A percentile compares a stretch with the other conserved stretches of the same genome.
phyloP scores from a whole-genome alignment of 2,888 invertebrate genomes.

The Brachylomia viminalis region DNA sequence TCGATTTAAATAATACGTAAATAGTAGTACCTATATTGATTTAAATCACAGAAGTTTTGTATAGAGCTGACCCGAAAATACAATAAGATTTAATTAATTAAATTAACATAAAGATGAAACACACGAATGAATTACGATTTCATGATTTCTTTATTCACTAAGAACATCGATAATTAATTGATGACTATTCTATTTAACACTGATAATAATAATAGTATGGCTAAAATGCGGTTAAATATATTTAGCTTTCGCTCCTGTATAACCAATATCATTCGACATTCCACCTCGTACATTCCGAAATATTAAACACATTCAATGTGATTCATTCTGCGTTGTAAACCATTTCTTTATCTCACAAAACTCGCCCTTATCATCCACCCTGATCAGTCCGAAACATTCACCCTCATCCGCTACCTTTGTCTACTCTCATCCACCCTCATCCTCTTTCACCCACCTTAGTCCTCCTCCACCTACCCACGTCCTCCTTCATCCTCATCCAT shows the following conservation, averaged over 20 bases:
- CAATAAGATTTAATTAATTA: neutral
- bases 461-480: neutral
- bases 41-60: slow-evolving; percentile 18
- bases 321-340: neutral
- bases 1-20: slow-evolving; percentile 17
- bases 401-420: neutral
- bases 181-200: slow-evolving; percentile 35
- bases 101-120: neutral
- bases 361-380: slow-evolving; percentile 12
- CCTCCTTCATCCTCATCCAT: neutral
- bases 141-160: slow-evolving; percentile 30
- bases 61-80: slow-evolving; percentile 47
- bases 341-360: slow-evolving; percentile 14
- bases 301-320: slow-evolving; percentile 20
- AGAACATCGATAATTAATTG: slow-evolving; percentile 16
- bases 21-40: neutral
- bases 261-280: slow-evolving; percentile 17
- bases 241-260: slow-evolving; percentile 51
- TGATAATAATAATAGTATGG: slow-evolving; percentile 30
- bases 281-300: slow-evolving; percentile 1
- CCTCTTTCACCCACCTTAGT: neutral
- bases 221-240: slow-evolving; percentile 31
- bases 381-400: slow-evolving; percentile 16
- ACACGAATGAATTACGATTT: slow-evolving; percentile 30
- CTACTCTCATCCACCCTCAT: neutral